Evolutionary conservation across 1,140 invertebrate species (phyloP), one percentile per base, ranked within the genome.

Genomic region (Samia ricini): DNA sequence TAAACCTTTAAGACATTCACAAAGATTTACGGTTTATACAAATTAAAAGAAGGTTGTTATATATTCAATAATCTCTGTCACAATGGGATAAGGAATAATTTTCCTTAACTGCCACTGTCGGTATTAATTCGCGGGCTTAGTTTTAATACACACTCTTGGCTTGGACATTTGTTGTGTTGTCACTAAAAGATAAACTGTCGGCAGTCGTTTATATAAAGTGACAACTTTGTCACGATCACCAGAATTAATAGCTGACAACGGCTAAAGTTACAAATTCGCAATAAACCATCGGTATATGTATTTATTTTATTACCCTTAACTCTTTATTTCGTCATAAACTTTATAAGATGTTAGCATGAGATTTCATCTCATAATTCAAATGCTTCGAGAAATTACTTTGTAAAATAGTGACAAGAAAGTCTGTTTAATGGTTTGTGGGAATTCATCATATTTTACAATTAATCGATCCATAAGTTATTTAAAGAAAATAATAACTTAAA

Each of bases 111-210:
- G 63, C 20, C 23, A 26, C 64, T 36, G 58, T 49, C 42, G 57
- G 2, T 57, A 58, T 66, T 66, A 64, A 12, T 42, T 63, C 49
- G 65, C 60, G 56, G 59, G 56, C 62, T 69, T 68, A 66, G 63
- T 54, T 62, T 71, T 69, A 71, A 74, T 75, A 75, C 71, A 64
- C 66, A 76, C 72, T 72, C 72, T 78, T 77, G 68, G 71, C 72
- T 74, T 64, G 68, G 74, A 83, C 76, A 85, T 74, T 74, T 77
- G 71, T 79, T 63, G 61, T 69, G 77, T 80, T 83, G 82, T 87
- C 84, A 80, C 74, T 72, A 58, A 65, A 78, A 81, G 83, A 88
- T 85, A 83, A 76, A 88, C 83, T 74, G 63, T 56, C 62, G 68
- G 63, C 66, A 70, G 75, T 68, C 70, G 57, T 71, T 72, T 78